These are phyloP conservation scores for Cephalopterus ornatus DNA, from an alignment of 2,113 vertebrate genomes.

Conservation along the genomic window DNA sequence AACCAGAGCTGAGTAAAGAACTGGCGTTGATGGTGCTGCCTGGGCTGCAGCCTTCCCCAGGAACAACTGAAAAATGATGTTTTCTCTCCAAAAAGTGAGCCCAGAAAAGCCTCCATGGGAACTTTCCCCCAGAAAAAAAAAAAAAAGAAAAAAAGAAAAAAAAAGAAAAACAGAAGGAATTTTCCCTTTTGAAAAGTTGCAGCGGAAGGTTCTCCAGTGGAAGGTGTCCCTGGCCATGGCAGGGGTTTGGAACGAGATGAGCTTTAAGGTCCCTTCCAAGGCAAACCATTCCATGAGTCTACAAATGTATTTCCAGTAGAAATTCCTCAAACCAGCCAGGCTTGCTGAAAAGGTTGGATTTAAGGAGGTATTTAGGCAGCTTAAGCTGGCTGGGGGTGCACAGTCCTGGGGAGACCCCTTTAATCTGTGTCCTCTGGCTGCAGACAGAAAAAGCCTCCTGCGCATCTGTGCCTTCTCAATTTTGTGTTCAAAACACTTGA, in stretches of 20 bases:
- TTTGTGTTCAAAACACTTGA: slow-evolving; percentile 11
- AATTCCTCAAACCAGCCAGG: not conserved
- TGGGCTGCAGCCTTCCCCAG: not conserved
- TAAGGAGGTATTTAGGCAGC: not conserved
- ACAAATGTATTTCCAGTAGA: not conserved
- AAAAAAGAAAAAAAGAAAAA: no score
- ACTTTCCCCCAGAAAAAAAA: not conserved
- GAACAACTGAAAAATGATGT: not conserved
- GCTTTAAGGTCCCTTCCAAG: not conserved
- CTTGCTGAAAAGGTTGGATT: not conserved
- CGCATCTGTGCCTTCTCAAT: not conserved
- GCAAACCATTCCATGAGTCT: not conserved
- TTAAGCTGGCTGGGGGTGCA: not conserved
- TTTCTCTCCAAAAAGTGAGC: not conserved
- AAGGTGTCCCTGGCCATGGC: not conserved
- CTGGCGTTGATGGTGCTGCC: fast-evolving
- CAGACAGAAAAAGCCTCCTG: not conserved
- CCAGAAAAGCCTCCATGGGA: not conserved
- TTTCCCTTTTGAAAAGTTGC: not conserved
- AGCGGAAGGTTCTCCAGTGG: not conserved
- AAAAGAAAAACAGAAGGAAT: fast-evolving
- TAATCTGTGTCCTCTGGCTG: not conserved
- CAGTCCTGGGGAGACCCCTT: not conserved
- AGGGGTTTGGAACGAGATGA: not conserved
- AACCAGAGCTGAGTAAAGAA: not conserved